These are phyloP conservation scores for Lithobates sylvaticus DNA, from an alignment of 2,797 vertebrate species.

Conservation along the genomic window DNA sequence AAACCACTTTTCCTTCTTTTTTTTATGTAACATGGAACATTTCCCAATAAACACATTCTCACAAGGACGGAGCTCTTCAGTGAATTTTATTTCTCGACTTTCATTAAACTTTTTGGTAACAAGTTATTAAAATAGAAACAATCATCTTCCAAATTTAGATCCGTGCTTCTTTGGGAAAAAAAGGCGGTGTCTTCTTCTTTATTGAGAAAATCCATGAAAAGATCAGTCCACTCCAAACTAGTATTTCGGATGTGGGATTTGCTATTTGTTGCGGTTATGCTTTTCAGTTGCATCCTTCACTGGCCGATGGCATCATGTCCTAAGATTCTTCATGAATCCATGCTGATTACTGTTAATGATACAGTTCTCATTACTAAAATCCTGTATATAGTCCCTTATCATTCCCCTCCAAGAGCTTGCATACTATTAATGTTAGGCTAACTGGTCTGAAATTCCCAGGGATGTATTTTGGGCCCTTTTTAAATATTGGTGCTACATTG, in stretches of 20 bases:
- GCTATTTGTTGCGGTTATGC: background rate
- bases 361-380: too few species aligned
- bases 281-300: too few species aligned
- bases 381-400: too few species aligned
- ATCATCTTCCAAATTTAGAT: constrained; percentile 27
- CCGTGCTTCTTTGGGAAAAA: background rate
- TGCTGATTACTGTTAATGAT: too few species aligned
- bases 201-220: background rate
- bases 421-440: too few species aligned
- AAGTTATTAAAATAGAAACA: constrained; percentile 18
- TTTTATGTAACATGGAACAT: constrained; percentile 1
- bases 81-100: background rate
- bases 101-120: constrained; percentile 13
- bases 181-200: background rate
- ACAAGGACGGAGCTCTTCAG: constrained; percentile 4
- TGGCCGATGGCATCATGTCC: too few species aligned
- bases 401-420: too few species aligned
- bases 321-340: too few species aligned
- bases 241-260: background rate
- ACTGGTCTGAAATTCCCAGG: too few species aligned
- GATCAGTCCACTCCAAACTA: background rate
- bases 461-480: too few species aligned
- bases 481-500: too few species aligned
- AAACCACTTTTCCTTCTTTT: background rate
- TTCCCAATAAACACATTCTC: constrained; percentile 19